A percentile compares a stretch with the other conserved stretches of the same genome.
Evolutionary conservation across 2,113 vertebrate genomes (phyloP).

Genomic region (Lamprotornis superbus): DNA sequence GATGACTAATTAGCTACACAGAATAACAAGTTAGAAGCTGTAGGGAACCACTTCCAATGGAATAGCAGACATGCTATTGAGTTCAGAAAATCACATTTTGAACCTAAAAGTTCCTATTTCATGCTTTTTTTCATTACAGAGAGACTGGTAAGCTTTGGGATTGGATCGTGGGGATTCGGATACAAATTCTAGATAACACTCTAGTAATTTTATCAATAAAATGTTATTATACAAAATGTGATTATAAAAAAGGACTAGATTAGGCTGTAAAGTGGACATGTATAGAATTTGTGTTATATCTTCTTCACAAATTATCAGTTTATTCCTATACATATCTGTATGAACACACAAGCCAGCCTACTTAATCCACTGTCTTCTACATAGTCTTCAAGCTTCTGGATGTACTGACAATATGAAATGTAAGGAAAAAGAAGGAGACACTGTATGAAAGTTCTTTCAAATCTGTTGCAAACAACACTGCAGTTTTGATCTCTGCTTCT

Average conservation of each 20-base stretch:
- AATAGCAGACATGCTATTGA: background rate
- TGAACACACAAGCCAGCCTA: background rate
- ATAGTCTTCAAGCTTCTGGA: background rate
- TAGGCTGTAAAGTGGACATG: background rate
- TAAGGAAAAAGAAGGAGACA: background rate
- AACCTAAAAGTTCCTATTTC: background rate
- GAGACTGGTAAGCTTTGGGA: background rate
- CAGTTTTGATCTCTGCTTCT: background rate
- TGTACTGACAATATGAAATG: background rate
- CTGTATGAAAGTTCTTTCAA: background rate
- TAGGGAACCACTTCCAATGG: accelerated
- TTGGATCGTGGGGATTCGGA: background rate
- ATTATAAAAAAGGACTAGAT: background rate
- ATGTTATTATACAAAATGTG: background rate
- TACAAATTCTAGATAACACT: background rate
- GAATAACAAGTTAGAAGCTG: background rate
- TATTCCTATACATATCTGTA: background rate
- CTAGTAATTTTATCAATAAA: background rate
- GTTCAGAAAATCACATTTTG: background rate
- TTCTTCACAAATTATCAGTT: background rate
- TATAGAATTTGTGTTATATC: background rate
- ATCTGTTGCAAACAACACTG: background rate
- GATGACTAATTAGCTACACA: background rate
- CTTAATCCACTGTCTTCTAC: background rate
- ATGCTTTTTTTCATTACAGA: background rate